phyloP scores from a whole-genome alignment of 1,140 invertebrate species.

The Aricia agestis region DNA sequence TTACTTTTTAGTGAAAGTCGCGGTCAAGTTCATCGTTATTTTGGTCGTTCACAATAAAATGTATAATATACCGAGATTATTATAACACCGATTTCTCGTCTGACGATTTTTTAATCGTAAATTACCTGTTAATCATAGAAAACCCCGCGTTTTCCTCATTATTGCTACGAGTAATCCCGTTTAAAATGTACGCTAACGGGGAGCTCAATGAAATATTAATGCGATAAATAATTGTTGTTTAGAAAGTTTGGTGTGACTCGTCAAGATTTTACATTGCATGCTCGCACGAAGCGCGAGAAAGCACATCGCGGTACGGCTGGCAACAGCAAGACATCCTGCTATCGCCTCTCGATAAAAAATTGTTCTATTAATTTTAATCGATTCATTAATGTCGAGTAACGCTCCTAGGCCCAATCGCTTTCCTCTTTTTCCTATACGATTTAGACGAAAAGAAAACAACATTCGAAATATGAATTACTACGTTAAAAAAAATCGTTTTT shows the following conservation, averaged over 20 bases:
- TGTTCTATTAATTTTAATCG: background rate
- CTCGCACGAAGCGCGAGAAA: slow-evolving; percentile 70
- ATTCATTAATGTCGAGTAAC: background rate
- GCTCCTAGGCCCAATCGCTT: background rate
- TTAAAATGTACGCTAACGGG: slow-evolving; percentile 13
- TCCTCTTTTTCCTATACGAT: background rate
- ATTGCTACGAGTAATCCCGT: slow-evolving; percentile 19
- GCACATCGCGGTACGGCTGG: slow-evolving; percentile 44
- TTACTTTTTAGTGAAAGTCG: slow-evolving; percentile 1
- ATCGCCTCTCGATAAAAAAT: slow-evolving; percentile 5
- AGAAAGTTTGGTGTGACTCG: slow-evolving; percentile 67
- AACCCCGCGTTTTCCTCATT: slow-evolving; percentile 12
- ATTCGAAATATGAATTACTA: background rate
- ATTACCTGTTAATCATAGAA: background rate
- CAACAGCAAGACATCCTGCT: slow-evolving; percentile 15
- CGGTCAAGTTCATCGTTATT: background rate
- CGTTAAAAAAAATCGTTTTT: background rate
- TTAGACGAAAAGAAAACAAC: background rate
- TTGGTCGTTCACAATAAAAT: background rate
- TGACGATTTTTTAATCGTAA: background rate
- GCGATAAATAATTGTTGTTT: slow-evolving; percentile 72
- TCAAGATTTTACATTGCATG: slow-evolving; percentile 69
- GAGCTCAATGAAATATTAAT: slow-evolving; percentile 66
- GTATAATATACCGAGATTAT: background rate
- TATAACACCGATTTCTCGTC: background rate